phyloP scores from a whole-genome alignment of 2,888 invertebrate genomes.

The Emmelina monodactyla region DNA sequence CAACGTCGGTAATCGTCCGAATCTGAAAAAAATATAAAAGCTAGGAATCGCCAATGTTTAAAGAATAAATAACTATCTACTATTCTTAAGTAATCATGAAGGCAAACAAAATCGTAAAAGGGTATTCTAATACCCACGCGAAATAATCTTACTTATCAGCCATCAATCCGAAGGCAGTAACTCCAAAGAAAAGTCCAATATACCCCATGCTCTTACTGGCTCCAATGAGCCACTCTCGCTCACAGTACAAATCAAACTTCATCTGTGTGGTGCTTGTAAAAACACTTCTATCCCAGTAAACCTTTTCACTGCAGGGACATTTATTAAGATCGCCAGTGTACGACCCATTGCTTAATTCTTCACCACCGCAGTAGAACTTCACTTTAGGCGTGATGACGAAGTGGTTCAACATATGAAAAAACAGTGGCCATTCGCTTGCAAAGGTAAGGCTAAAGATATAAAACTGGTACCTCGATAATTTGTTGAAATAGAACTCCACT shows the following conservation, averaged over 20 bases:
- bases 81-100: background rate
- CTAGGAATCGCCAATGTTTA: background rate
- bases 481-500: conserved; percentile 32
- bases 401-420: conserved; percentile 40
- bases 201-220: conserved; percentile 37
- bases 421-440: conserved; percentile 29
- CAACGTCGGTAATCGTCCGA: conserved; percentile 31
- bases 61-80: background rate
- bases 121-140: no score
- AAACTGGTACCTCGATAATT: conserved; percentile 30
- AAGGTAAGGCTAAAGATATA: conserved; percentile 32
- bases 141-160: conserved; percentile 44
- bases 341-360: no score
- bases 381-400: conserved; percentile 42
- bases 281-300: conserved; percentile 31
- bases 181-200: conserved; percentile 35
- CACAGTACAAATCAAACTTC: conserved; percentile 33
- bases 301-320: conserved; percentile 37
- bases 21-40: conserved; percentile 23
- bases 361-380: conserved; percentile 25
- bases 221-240: conserved; percentile 30
- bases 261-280: conserved; percentile 39
- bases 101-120: no score
- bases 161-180: conserved; percentile 34
- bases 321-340: no score